These are phyloP conservation scores for Ceratosolen fusciceps DNA, from an alignment of 1,140 invertebrate species.

Conservation along the genomic window DNA sequence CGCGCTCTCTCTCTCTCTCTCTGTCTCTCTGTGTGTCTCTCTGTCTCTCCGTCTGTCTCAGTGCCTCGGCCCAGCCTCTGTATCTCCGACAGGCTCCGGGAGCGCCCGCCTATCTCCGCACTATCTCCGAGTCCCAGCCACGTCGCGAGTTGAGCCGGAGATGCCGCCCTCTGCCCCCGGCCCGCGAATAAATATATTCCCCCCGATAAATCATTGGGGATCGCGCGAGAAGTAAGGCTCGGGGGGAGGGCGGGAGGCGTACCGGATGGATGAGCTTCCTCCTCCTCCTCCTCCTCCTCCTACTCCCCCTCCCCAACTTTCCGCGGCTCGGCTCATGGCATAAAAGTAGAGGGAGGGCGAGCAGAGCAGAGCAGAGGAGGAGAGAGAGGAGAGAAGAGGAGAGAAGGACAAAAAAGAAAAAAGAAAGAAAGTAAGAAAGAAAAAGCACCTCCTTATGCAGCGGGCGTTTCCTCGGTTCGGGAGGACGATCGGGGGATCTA, in stretches of 20 bases:
- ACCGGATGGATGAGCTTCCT: too few species aligned
- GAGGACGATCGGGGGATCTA: not conserved
- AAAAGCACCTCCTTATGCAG: not conserved
- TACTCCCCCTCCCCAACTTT: too few species aligned
- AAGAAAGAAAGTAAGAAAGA: too few species aligned
- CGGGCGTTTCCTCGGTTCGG: not conserved
- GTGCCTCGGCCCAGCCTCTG: not conserved
- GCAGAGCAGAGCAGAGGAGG: too few species aligned
- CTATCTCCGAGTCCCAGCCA: constrained; percentile 56
- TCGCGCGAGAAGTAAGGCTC: not conserved
- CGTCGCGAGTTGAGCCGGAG: constrained; percentile 49
- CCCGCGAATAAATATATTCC: constrained; percentile 58
- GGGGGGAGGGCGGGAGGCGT: not conserved
- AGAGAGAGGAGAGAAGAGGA: not conserved
- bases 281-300: too few species aligned
- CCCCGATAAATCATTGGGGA: constrained; percentile 53
- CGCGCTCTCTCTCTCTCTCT: constrained; percentile 49
- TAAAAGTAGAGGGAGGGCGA: too few species aligned
- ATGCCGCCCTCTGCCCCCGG: constrained; percentile 35
- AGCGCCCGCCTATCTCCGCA: constrained; percentile 54
- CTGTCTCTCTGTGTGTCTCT: not conserved
- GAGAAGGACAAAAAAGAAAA: too few species aligned
- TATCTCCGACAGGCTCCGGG: not conserved
- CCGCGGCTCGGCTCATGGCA: too few species aligned
- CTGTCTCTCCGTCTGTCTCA: not conserved